Conservation (phyloP, 2,888 invertebrate species). For the Aphidius colemani region DNA sequence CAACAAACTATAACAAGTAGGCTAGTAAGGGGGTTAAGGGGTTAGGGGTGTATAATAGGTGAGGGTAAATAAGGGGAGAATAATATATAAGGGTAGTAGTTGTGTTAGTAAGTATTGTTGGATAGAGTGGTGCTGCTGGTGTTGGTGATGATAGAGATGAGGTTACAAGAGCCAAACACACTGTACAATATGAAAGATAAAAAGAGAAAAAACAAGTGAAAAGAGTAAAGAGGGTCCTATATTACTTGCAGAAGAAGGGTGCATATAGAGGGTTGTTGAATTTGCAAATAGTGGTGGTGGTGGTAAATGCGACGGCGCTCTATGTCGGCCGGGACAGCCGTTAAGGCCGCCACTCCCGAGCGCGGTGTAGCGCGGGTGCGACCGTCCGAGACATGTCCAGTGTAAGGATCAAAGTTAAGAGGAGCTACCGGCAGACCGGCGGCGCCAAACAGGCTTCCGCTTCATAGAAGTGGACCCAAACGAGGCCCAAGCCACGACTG, state of each 20-base stretch:
- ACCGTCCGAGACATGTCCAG: constrained; percentile 59
- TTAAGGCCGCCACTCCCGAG: constrained; percentile 61
- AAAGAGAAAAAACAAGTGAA: constrained; percentile 12
- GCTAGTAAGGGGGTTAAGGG: too few relatives aligned
- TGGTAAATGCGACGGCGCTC: constrained; percentile 51
- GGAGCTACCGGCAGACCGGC: constrained; percentile 64
- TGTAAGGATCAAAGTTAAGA: constrained; percentile 62
- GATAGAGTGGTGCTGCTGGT: too few relatives aligned
- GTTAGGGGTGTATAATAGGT: too few relatives aligned
- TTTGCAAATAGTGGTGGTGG: constrained; percentile 42
- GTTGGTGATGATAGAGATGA: too few relatives aligned
- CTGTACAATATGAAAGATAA: too few relatives aligned
- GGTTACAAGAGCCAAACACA: too few relatives aligned
- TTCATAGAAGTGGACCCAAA: constrained; percentile 49
- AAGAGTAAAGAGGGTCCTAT: background rate
- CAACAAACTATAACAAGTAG: too few relatives aligned
- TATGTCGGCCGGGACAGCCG: constrained; percentile 61
- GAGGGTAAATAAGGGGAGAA: too few relatives aligned
- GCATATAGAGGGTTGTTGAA: constrained; percentile 37
- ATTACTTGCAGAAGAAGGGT: constrained; percentile 17
- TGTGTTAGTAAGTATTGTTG: too few relatives aligned
- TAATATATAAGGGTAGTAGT: too few relatives aligned
- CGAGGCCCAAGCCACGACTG: constrained; percentile 36
- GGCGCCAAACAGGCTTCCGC: constrained; percentile 68
- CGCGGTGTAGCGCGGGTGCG: constrained; percentile 61